A percentile compares a stretch with the other conserved stretches of the same genome.
Conservation (phyloP, 2,797 vertebrate genomes). For the Ctenochaetus hawaiiensis region DNA sequence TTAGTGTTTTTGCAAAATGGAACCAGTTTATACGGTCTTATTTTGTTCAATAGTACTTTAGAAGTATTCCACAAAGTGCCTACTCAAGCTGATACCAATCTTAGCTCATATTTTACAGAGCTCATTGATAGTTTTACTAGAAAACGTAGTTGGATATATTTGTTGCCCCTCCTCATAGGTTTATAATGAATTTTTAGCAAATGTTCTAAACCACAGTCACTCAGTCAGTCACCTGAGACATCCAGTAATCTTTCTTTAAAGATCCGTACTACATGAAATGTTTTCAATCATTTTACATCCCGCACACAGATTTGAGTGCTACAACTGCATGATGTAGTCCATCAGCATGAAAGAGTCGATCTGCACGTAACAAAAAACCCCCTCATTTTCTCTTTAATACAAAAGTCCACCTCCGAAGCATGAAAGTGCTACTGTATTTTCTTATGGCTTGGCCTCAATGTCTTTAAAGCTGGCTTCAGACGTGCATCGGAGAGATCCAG, state of each 20-base stretch:
- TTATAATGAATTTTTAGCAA: conserved; percentile 34
- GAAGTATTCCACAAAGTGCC: not conserved
- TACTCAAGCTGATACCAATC: conserved; percentile 8
- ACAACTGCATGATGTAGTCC: conserved; percentile 86
- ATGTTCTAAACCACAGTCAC: conserved; percentile 49
- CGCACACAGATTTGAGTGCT: conserved; percentile 79
- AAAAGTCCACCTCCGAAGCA: conserved; percentile 82
- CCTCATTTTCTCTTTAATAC: conserved; percentile 80
- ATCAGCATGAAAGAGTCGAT: conserved; percentile 87
- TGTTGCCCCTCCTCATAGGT: conserved; percentile 13
- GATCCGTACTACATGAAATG: conserved; percentile 65
- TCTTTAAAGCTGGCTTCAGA: conserved; percentile 97
- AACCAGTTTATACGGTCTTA: not conserved
- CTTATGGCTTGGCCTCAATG: conserved; percentile 92
- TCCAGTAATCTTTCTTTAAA: conserved; percentile 44
- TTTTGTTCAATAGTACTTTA: not conserved
- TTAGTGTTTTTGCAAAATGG: not conserved
- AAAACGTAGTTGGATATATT: not conserved
- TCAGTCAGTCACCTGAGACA: conserved; percentile 49
- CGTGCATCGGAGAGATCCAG: conserved; percentile 91
- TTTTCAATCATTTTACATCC: conserved; percentile 80
- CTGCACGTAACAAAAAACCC: conserved; percentile 82
- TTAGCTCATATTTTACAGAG: not conserved
- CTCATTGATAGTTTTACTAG: not conserved
- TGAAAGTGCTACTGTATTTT: conserved; percentile 86